Base-by-base conservation (phyloP, 1,140 invertebrate genomes). In the Brachionus plicatilis region DNA sequence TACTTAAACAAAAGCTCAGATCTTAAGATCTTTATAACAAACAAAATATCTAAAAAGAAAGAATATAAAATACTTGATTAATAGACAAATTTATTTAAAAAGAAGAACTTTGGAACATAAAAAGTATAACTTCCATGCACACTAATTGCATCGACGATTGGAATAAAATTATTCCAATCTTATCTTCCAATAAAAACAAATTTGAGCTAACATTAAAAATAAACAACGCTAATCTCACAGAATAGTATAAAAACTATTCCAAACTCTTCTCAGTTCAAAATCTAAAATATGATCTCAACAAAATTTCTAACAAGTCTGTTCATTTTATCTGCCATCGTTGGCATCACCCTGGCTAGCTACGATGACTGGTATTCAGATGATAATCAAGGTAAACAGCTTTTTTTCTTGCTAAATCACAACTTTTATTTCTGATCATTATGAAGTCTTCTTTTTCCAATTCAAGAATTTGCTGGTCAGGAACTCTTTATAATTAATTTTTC, bases 391-490 rank as follows among this genome's bases (percentile, higher is more conserved):
- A 76, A 76, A 27, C 12, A 29, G 27, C 50, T 37, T 50, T 11
- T 24, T 29, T 50, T 14, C 9, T 9, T 47, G 5, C 33, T 7
- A 37, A n/a, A 5, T 20, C 8, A 27, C 37, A 20, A 8, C 68
- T 72, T 72, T 72, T 72, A 41, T 41, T 72, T 72, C 37, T 20
- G 8, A 72, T 17, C 24, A 72, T 4, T 20, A 6, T 37, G 2
- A 17, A 41, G 17, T 53, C 20, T 24, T 76, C 17, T 75, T 50
- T 50, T 76, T 29, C 43, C 12, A 29, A 50, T 27, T 76, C 72
- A 76, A 76, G 72, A 76, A 76, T 76, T 76, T 76, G 72, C 72
- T 76, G 72, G 72, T 76, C 27, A n/a, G 17, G 20, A 47, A n/a
- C 70, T 45, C 37, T 75, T 29, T 20, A 53, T 76, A 76, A 37